phyloP scores from a whole-genome alignment of 2,797 vertebrate species.

The Sebastes vulpes region DNA sequence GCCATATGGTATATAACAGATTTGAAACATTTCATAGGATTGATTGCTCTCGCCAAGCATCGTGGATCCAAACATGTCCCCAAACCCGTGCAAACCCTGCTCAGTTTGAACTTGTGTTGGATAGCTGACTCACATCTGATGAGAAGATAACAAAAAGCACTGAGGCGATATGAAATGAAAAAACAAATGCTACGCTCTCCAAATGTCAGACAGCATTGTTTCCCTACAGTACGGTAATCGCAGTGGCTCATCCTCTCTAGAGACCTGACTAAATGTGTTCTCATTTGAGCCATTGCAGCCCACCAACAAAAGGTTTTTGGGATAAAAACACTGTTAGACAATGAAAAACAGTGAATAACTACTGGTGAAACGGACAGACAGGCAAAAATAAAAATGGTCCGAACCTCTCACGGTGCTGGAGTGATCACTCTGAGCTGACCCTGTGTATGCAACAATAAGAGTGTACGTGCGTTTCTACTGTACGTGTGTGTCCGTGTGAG shows the following conservation, averaged over 20 bases:
- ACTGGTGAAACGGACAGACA: slow-evolving; percentile 20
- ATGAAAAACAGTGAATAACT: slow-evolving; percentile 44
- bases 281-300: background rate
- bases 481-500: slow-evolving; percentile 74
- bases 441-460: slow-evolving; percentile 62
- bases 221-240: slow-evolving; percentile 27
- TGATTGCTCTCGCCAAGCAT: background rate
- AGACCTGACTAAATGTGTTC: slow-evolving; percentile 10
- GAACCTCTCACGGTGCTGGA: slow-evolving; percentile 81
- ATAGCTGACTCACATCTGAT: slow-evolving; percentile 30
- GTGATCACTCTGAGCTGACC: slow-evolving; percentile 63
- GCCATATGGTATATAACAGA: background rate
- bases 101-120: slow-evolving; percentile 28
- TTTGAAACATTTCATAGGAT: background rate
- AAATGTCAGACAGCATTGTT: slow-evolving; percentile 57
- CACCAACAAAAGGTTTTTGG: slow-evolving; percentile 70
- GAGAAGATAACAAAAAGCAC: slow-evolving; percentile 38
- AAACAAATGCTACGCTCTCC: slow-evolving; percentile 59
- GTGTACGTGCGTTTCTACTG: slow-evolving; percentile 43
- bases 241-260: slow-evolving; percentile 23
- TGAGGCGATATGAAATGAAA: slow-evolving; percentile 44
- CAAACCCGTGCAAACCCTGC: slow-evolving; percentile 30
- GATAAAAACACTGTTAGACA: slow-evolving; percentile 26
- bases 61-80: background rate
- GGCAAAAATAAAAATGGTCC: slow-evolving; percentile 60